phyloP scores from a whole-genome alignment of 2,797 vertebrate species.

The Pyrocephalus nanus region DNA sequence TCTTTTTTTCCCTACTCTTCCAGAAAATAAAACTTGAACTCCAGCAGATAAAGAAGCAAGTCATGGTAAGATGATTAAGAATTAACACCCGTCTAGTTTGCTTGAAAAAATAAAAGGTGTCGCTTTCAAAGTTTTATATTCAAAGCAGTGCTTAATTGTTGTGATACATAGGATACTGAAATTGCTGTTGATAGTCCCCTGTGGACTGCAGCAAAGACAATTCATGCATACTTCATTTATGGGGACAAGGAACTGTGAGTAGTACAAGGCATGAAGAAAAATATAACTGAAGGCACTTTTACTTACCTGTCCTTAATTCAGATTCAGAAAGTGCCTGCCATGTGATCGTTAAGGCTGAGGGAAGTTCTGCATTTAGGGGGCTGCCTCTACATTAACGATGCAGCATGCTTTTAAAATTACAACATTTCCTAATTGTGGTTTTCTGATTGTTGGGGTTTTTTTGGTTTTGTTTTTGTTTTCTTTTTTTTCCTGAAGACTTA shows the following conservation, averaged over 20 bases:
- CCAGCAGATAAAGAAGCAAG: constrained; percentile 85
- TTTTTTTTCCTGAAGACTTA: background rate
- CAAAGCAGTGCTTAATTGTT: background rate
- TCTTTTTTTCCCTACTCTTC: background rate
- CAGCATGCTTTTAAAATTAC: background rate
- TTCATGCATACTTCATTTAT: background rate
- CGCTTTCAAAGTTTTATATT: background rate
- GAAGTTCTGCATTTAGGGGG: background rate
- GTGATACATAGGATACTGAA: background rate
- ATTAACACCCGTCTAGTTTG: background rate
- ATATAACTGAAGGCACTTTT: background rate
- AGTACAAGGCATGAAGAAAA: background rate
- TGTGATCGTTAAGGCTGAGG: background rate
- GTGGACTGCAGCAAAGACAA: background rate
- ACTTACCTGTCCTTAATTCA: background rate
- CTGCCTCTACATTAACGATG: background rate
- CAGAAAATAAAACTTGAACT: constrained; percentile 94
- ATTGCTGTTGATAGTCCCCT: background rate
- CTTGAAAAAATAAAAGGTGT: background rate
- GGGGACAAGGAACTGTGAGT: background rate
- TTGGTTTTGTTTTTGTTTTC: background rate
- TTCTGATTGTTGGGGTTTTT: background rate
- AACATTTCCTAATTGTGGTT: background rate
- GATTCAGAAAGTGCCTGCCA: background rate
- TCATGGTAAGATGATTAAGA: constrained; percentile 81